Base-by-base conservation (phyloP, 2,113 vertebrate genomes). In the Misgurnus anguillicaudatus region DNA sequence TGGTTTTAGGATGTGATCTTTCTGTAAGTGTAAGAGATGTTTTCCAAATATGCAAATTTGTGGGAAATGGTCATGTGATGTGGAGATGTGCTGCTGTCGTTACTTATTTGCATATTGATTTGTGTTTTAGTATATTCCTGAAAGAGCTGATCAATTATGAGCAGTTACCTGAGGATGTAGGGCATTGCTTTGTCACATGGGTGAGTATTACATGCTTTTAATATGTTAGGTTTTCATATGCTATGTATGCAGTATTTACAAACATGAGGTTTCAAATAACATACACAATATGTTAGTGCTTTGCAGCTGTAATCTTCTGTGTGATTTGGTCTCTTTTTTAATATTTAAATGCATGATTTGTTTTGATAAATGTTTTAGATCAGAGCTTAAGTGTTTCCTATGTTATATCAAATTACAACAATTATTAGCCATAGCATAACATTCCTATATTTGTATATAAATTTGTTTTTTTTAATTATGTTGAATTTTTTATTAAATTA, bases 111-210 rank as follows among this genome's bases (percentile, higher is more conserved):
- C 31, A 63, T 85, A 31, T 51, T 48, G 11, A 11, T 77, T 65
- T 73, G 36, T 60, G 42, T 80, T 85, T 3, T 90, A 99, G 98
- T 89, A 96, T 98, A 89, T 99, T 99, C 87, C 92, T 99, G 73
- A 99, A 98, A 92, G 98, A 99, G 89, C 90, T 99, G 79, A 95
- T 98, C 89, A 99, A 99, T 88, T 99, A 99, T 0, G 98, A 99
- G 83, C 98, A 98, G 87, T 93, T 99, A 45, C 98, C 98, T 58
- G 98, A 99, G 80, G 98, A 99, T 55, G 96, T 99, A 66, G 98
- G 98, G 55, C 98, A 99, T 86, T 99, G 98, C 90, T 99, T 99
- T 51, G 98, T 99, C 85, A 99, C 98, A 82, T 99, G 98, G 97
- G 98, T 99, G 93, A 79, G 78, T 80, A 14, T 14, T 14, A 53